Evolutionary conservation across 2,797 vertebrate genomes (phyloP).

Genomic region (Molossus alvarezi): DNA sequence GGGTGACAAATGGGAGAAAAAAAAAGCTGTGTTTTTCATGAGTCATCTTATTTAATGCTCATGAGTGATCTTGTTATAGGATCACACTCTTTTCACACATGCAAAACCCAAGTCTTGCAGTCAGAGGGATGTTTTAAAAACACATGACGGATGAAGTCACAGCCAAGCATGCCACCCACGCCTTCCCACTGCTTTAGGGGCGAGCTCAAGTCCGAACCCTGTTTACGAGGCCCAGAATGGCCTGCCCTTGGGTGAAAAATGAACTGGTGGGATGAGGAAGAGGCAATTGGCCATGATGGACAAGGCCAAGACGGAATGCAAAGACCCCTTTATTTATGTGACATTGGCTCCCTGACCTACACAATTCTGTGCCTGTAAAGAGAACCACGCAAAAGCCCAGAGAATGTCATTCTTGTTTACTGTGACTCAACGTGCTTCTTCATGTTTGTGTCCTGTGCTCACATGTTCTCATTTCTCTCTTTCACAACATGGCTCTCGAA

Average conservation of each 20-base stretch:
- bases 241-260: background rate
- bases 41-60: too few species aligned
- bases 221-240: background rate
- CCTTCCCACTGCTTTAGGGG: background rate
- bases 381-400: background rate
- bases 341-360: background rate
- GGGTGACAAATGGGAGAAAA: background rate
- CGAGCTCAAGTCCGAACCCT: background rate
- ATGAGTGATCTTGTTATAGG: background rate
- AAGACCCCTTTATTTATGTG: background rate
- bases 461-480: conserved; percentile 58
- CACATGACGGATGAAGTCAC: background rate
- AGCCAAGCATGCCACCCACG: fast-evolving
- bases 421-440: background rate
- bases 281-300: background rate
- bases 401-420: background rate
- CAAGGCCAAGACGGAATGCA: background rate
- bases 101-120: background rate
- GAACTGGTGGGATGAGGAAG: background rate
- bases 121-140: background rate
- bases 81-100: background rate
- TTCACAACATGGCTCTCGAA: background rate
- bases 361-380: background rate
- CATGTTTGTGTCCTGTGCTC: background rate
- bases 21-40: background rate